Evolutionary conservation across 2,113 vertebrate species (phyloP).

Genomic region (Poicephalus gulielmi): DNA sequence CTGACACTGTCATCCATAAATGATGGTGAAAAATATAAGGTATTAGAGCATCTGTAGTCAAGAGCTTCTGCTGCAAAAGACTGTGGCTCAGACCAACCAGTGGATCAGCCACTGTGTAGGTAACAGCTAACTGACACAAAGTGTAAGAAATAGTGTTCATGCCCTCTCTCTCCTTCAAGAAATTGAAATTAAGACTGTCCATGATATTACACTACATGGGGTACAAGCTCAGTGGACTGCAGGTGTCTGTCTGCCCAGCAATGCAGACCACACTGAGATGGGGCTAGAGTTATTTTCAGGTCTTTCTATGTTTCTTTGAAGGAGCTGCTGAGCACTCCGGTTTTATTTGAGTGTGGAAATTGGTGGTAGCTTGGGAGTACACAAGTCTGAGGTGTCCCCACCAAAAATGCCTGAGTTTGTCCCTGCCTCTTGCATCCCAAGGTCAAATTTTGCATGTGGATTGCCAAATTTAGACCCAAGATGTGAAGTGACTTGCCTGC

Average conservation of each 20-base stretch:
- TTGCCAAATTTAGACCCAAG: not conserved
- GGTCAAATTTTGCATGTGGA: not conserved
- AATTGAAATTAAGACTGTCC: not conserved
- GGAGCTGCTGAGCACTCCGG: not conserved
- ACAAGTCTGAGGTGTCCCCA: not conserved
- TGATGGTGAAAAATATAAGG: not conserved
- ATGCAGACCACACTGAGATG: not conserved
- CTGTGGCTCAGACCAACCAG: not conserved
- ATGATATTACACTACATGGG: not conserved
- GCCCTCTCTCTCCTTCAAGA: not conserved
- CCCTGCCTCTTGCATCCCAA: not conserved
- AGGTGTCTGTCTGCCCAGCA: not conserved
- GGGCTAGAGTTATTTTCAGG: not conserved
- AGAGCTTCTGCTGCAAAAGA: not conserved
- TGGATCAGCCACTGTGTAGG: not conserved
- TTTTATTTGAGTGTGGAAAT: not conserved
- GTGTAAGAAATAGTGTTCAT: not conserved
- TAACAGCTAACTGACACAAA: not conserved
- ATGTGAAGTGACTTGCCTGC: not conserved
- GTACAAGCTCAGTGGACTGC: not conserved
- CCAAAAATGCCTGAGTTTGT: not conserved
- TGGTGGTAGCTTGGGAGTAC: not conserved
- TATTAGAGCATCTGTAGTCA: not conserved
- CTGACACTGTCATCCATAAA: not conserved
- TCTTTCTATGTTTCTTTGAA: not conserved